phyloP scores from a whole-genome alignment of 2,888 invertebrate species.

The Trachelus tabidus region DNA sequence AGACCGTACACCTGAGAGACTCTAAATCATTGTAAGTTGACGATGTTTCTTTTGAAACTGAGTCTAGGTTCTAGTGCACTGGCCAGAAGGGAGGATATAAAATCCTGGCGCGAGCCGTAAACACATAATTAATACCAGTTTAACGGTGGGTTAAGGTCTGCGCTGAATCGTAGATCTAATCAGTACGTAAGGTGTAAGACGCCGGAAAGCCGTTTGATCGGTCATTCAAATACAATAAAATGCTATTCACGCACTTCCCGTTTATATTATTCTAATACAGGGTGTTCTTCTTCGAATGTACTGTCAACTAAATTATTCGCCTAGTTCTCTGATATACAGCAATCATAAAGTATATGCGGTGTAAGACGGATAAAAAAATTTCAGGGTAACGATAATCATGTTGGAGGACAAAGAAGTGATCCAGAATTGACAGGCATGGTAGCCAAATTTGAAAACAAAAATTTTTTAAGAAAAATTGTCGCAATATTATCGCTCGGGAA shows the following conservation, averaged over 20 bases:
- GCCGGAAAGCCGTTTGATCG: conserved; percentile 6
- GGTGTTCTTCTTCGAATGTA: neutral
- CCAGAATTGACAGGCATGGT: too few relatives aligned
- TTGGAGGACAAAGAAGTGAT: neutral
- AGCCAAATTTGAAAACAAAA: too few relatives aligned
- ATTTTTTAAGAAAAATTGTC: neutral
- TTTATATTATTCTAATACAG: neutral
- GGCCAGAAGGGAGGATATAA: neutral
- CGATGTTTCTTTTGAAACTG: conserved; percentile 1
- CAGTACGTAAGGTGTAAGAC: conserved; percentile 7
- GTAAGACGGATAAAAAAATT: neutral
- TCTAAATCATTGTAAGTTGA: neutral
- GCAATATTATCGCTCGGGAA: neutral
- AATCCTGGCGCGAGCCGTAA: conserved; percentile 1
- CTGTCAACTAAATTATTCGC: neutral
- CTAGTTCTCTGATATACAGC: too few relatives aligned
- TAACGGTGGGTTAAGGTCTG: conserved; percentile 4
- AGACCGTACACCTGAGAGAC: neutral
- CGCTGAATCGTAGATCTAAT: conserved; percentile 2
- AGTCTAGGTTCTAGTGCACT: neutral
- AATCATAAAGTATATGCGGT: too few relatives aligned
- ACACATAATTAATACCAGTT: conserved; percentile 7
- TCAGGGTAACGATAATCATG: neutral
- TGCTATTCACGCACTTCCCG: neutral
- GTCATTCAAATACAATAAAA: conserved; percentile 1